Base-by-base conservation (phyloP, 2,888 invertebrate species). In the Therioaphis trifolii region DNA sequence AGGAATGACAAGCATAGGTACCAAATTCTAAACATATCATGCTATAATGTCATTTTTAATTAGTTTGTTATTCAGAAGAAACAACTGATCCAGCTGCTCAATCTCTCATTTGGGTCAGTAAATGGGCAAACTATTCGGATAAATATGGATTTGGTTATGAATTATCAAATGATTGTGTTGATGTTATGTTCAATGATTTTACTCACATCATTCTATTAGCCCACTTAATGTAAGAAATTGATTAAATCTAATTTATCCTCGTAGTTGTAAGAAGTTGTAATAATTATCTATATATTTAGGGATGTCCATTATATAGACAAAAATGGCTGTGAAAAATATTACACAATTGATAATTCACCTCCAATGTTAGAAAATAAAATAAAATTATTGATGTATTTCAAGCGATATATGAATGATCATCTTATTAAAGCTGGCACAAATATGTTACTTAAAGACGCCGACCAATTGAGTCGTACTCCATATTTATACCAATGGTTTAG, bases 91-190 rank as follows among this genome's bases (percentile, higher is more conserved):
- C 99, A 4, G 96, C 95, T 9, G 94, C 96, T 0, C 95, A 96
- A 87, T 99, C 99, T 0, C 92, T 99, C 84, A 94, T 98, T 86
- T 99, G 99, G 99, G 93, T 99, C 85, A 95, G 96, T 87, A 99
- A 99, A 90, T 99, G 99, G 99, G 99, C 99, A 18, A 99, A 99
- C 90, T 99, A 99, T 90, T 98, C 98, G 49, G 99, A 99, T 91
- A 99, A 99, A 90, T 99, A 99, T 89, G 99, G 99, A 24, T 96
- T 99, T 88, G 99, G 99, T 0, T 99, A 99, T 90, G 98, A 99
- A 89, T 91, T 99, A 61, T 97, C 96, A 88, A 99, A 99, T 90
- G 98, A 99, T 90, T 96, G 97, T 87, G 96, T 98, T 85, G 99
- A 99, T 46, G 98, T 99, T 58, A 95, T 98, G 92, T 99, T 97